Base-by-base conservation (phyloP, 1,140 invertebrate genomes). In the Drosophila persimilis region DNA sequence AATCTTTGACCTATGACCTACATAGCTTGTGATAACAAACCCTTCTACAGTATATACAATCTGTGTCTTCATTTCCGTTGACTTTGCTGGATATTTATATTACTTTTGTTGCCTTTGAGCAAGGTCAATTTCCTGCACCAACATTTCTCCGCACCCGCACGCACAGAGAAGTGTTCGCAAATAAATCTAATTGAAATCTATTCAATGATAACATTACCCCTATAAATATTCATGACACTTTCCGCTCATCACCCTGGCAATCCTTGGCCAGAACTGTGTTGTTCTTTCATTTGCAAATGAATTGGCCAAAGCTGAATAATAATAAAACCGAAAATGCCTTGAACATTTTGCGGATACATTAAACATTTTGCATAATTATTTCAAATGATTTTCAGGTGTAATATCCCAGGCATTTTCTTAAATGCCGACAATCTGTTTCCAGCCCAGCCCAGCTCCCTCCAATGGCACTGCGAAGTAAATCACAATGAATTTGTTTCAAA, bases 401-500 rank as follows among this genome's bases (percentile, higher is more conserved):
- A 58, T 55, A 67, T 51, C 35, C 52, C 46, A 26, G 46, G 59
- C 55, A 72, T 65, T 51, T 46, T 51, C 29, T 63, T 47, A 52
- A 31, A 26, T 53, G 24, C 24, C 52, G 48, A 46, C 63, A 84
- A 67, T 71, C 58, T 44, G 39, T n/a, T n/a, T n/a, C n/a, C n/a
- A n/a, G n/a, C n/a, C 47, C 46, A 50, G 26, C 26, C 8, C 29
- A 8, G 7, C 7, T 31, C 8, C 8, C 17, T 1, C 1, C 17
- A 0, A 31, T 3, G 2, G 31, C 31, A 2, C 4, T 26, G 3
- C 24, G 31, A 31, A 31, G 73, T 70, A 85, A 85, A 80, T 77
- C 80, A 73, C 62, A 86, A 85, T 77, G 43, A 80, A 85, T 76
- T 80, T 73, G 58, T 63, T 54, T 57, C 17, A 45, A 45, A 50